Evolutionary conservation across 2,888 invertebrate species (phyloP).

Genomic region (Acrobasis repandana): DNA sequence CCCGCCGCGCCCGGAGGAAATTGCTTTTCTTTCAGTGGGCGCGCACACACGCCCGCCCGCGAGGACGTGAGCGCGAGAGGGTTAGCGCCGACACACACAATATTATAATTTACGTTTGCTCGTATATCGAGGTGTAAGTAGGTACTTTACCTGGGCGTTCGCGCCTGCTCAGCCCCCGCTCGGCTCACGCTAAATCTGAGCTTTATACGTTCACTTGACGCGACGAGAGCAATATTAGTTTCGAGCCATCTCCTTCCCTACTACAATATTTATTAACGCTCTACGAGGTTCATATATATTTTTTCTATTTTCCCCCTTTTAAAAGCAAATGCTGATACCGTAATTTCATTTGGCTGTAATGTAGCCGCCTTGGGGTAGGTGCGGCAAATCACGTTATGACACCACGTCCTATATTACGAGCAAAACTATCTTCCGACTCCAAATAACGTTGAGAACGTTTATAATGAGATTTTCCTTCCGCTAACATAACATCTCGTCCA

Average conservation of each 20-base stretch:
- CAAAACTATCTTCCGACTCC: conserved; percentile 16
- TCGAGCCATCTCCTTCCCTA: conserved; percentile 75
- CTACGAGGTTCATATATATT: conserved; percentile 48
- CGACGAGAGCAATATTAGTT: conserved; percentile 82
- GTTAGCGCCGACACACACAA: conserved; percentile 79
- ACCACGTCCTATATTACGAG: conserved; percentile 20
- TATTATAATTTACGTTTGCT: conserved; percentile 83
- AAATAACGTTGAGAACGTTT: conserved; percentile 12
- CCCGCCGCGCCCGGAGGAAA: conserved; percentile 72
- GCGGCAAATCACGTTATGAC: conserved; percentile 21
- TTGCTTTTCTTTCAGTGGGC: conserved; percentile 83
- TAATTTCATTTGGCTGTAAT: conserved; percentile 34
- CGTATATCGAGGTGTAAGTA: conserved; percentile 82
- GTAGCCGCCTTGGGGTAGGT: conserved; percentile 25
- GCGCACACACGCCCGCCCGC: conserved; percentile 70
- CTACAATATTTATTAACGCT: conserved; percentile 80
- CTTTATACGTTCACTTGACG: conserved; percentile 83
- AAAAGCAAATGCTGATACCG: conserved; percentile 48
- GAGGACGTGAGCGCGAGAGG: conserved; percentile 69
- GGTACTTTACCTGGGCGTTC: conserved; percentile 81
- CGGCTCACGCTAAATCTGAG: conserved; percentile 80
- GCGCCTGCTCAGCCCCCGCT: conserved; percentile 78
- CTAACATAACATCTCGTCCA: conserved; percentile 2
- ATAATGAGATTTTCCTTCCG: conserved; percentile 11
- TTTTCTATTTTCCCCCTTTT: conserved; percentile 52